phyloP scores from a whole-genome alignment of 1,140 invertebrate species.

The Temnothorax nylanderi region DNA sequence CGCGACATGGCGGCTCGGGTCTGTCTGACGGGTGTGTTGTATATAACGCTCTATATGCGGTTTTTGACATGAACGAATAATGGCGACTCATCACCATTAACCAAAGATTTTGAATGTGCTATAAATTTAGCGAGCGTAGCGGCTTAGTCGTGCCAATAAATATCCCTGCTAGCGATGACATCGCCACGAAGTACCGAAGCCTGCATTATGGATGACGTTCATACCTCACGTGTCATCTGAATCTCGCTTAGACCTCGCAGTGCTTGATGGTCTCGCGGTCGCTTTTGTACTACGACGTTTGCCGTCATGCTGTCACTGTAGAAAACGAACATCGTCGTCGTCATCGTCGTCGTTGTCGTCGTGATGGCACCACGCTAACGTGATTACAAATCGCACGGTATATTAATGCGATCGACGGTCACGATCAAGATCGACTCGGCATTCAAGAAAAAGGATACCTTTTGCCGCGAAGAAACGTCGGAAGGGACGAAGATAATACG shows the following conservation, averaged over 20 bases:
- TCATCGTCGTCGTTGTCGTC: background rate
- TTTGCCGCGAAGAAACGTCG: background rate
- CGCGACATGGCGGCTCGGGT: background rate
- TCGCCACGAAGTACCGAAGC: conserved; percentile 44
- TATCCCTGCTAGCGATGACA: conserved; percentile 52
- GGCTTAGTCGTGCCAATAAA: conserved; percentile 47
- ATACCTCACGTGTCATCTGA: conserved; percentile 51
- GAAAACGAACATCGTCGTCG: background rate
- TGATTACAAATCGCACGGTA: conserved; percentile 17
- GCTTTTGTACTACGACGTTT: conserved; percentile 19
- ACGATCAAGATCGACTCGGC: background rate
- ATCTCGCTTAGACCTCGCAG: conserved; percentile 44
- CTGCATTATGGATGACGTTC: conserved; percentile 54
- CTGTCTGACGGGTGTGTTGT: background rate
- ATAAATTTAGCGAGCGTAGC: conserved; percentile 41
- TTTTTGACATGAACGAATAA: conserved; percentile 44
- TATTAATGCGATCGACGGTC: background rate
- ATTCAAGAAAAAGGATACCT: background rate
- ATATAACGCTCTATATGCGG: background rate
- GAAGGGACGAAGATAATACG: background rate
- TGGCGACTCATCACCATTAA: conserved; percentile 45
- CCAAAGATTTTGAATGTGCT: conserved; percentile 43
- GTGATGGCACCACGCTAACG: background rate
- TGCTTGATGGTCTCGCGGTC: background rate
- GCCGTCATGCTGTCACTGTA: conserved; percentile 19